Evolutionary conservation across 2,888 invertebrate species (phyloP).

Genomic region (Lycaena phlaeas): DNA sequence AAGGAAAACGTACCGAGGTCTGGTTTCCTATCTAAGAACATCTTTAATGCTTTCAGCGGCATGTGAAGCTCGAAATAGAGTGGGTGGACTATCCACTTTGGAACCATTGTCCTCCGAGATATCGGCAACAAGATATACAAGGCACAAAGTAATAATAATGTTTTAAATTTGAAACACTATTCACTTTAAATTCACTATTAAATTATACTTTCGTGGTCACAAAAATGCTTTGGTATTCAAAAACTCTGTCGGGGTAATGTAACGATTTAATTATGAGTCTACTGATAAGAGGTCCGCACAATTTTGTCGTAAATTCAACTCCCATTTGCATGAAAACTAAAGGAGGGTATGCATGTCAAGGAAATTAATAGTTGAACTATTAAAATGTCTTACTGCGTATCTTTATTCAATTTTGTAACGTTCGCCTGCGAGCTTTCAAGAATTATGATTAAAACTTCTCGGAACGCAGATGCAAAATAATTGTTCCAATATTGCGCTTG

Average conservation of each 20-base stretch:
- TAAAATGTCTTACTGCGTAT: constrained; percentile 48
- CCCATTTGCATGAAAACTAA: constrained; percentile 49
- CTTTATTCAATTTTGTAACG: constrained; percentile 48
- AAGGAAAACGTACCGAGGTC: background rate
- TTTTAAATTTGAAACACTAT: no score
- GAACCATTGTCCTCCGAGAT: background rate
- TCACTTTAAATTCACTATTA: no score
- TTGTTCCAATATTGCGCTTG: constrained; percentile 6
- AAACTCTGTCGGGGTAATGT: constrained; percentile 5
- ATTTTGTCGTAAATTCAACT: constrained; percentile 30
- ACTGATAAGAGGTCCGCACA: constrained; percentile 6
- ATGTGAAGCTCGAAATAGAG: background rate
- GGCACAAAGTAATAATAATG: no score
- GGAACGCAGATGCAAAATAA: constrained; percentile 3
- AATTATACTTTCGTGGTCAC: no score
- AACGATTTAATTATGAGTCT: constrained; percentile 7
- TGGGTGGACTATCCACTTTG: background rate
- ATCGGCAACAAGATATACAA: background rate
- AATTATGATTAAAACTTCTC: constrained; percentile 34
- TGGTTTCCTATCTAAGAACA: constrained; percentile 4
- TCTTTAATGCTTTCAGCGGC: constrained; percentile 7
- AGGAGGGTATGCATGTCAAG: constrained; percentile 33
- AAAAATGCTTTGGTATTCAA: background rate
- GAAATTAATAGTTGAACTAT: constrained; percentile 49
- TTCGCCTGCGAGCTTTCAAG: constrained; percentile 20